A percentile compares a stretch with the other conserved stretches of the same genome.
Evolutionary conservation across 1,140 invertebrate species (phyloP).

Genomic region (Halesus radiatus): DNA sequence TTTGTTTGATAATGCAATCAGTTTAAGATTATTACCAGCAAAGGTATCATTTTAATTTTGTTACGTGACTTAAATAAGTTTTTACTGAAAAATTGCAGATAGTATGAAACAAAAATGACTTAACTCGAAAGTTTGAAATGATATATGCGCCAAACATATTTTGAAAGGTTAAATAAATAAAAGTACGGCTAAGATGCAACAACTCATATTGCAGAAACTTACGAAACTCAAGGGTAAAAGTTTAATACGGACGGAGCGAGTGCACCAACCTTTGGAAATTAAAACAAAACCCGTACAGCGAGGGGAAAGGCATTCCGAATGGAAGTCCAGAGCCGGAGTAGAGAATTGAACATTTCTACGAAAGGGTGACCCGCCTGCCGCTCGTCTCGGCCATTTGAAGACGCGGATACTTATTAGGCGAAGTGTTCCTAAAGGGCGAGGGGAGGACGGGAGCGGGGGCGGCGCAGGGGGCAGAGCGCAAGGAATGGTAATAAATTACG

Average conservation of each 20-base stretch:
- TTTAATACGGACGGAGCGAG: constrained; percentile 19
- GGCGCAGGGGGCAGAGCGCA: neutral
- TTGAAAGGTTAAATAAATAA: neutral
- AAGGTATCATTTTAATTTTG: no score
- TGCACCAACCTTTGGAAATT: neutral
- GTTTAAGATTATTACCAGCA: no score
- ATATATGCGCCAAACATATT: no score
- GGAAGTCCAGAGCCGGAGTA: neutral
- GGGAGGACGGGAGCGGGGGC: neutral
- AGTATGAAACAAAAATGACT: no score
- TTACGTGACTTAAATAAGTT: no score
- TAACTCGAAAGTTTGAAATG: no score
- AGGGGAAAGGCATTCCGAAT: neutral
- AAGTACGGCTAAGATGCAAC: constrained; percentile 18
- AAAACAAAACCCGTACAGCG: neutral
- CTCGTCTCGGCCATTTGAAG: neutral
- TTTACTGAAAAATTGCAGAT: no score
- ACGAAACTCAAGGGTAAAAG: constrained; percentile 34
- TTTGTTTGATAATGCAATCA: no score
- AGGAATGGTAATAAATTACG: constrained; percentile 54
- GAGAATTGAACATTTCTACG: neutral
- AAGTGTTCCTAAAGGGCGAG: constrained; percentile 25
- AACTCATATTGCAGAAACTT: constrained; percentile 30
- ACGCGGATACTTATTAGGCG: constrained; percentile 44
- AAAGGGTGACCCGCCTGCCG: neutral